Evolutionary conservation across 37 sponge, comb jelly and placozoan species (phyloP), one percentile per base, ranked within the genome.

Genomic region (Crambe crambe): DNA sequence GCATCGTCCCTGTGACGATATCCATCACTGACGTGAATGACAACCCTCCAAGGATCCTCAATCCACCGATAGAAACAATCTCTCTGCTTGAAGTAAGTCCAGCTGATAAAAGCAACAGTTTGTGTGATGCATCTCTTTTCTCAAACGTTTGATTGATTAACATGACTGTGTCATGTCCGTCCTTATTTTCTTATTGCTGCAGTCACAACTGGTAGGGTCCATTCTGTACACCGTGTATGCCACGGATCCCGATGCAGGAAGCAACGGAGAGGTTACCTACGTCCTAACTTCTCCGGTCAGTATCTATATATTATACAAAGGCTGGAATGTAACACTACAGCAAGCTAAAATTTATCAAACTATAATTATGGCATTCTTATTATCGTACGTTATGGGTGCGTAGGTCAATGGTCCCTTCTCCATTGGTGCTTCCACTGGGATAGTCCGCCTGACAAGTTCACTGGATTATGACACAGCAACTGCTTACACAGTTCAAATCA

Each of bases 1-100:
- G 37, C 25, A 31, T 31, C 38, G 20, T 70, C 4, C 21, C 71
- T 42, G 70, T 80, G 2, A 58, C 51, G 5, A 42, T 73, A 27
- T 37, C 83, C 26, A 27, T 82, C 26, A 29, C 65, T 42, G 83
- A 82, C 37, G 30, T 62, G 25, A 82, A 82, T 41, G 83, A 82
- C 30, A 82, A 82, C 60, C 27, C 56, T 41, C 83, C 83, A 3
- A 43, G 22, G 9, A 72, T 82, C 51, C 35, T 73, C 42, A 72
- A n/a, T 38, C 69, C 36, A 10, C 69, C 37, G 21, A 31, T 6
- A 36, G 21, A 68, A 37, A 3, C 69, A 31, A 68, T 68, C 32
- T 3, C 36, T 18, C 38, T 68, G 31, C 38, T 36, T 36, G 69
- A 68, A 32, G 69, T 68, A 37, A 68, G 69, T 30, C 31, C 25